phyloP scores from a whole-genome alignment of 2,888 invertebrate genomes.

The Lobophora halterata region DNA sequence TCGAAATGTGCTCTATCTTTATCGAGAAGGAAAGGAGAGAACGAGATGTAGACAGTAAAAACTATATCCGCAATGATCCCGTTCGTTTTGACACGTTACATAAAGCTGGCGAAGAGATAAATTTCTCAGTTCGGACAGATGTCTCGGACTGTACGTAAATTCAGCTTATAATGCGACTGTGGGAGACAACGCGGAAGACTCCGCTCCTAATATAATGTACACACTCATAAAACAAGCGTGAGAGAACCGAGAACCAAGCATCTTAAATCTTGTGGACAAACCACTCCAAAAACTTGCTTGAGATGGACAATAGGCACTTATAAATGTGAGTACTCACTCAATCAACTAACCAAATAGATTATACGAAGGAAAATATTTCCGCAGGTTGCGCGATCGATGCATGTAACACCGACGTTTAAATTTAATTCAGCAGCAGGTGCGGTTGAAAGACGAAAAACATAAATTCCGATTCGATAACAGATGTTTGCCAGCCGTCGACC shows the following conservation, averaged over 20 bases:
- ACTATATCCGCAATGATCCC: slow-evolving; percentile 65
- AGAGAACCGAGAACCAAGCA: slow-evolving; percentile 56
- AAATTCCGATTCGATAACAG: slow-evolving; percentile 73
- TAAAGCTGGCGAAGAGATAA: slow-evolving; percentile 63
- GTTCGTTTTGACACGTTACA: slow-evolving; percentile 71
- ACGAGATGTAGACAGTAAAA: slow-evolving; percentile 52
- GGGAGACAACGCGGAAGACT: slow-evolving; percentile 57
- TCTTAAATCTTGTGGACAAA: slow-evolving; percentile 59
- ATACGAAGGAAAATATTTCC: slow-evolving; percentile 45
- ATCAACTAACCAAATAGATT: slow-evolving; percentile 59
- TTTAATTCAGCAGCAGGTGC: slow-evolving; percentile 67
- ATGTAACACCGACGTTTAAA: slow-evolving; percentile 45
- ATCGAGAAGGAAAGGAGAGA: slow-evolving; percentile 45
- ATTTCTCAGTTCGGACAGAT: slow-evolving; percentile 64
- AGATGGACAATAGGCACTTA: slow-evolving; percentile 54
- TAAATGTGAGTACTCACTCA: slow-evolving; percentile 46
- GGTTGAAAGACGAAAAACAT: slow-evolving; percentile 70
- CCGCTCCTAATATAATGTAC: slow-evolving; percentile 34
- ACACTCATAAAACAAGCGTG: slow-evolving; percentile 47
- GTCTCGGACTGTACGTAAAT: slow-evolving; percentile 47
- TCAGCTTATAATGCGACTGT: slow-evolving; percentile 48
- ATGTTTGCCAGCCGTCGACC: slow-evolving; percentile 65
- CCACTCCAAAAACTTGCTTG: slow-evolving; percentile 51
- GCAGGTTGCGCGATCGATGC: slow-evolving; percentile 37
- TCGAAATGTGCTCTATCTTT: slow-evolving; percentile 45